Evolutionary conservation across 2,113 vertebrate species (phyloP).

Genomic region (Equus quagga): DNA sequence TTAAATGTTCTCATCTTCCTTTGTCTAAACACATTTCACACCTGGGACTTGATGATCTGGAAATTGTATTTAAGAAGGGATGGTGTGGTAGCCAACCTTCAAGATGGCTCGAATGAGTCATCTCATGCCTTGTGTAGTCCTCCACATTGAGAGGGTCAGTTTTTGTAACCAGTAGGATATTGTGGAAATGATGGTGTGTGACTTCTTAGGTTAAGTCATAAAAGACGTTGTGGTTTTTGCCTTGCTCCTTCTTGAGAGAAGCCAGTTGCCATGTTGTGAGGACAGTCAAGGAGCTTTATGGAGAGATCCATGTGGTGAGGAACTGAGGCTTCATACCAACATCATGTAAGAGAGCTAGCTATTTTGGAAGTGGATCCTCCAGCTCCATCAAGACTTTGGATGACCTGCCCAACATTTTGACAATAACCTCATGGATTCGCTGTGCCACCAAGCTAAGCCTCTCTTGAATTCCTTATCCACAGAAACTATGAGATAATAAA

Average conservation of each 20-base stretch:
- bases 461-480: neutral
- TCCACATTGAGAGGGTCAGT: neutral
- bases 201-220: neutral
- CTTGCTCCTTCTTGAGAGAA: constrained; percentile 28
- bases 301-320: neutral
- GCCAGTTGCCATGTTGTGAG: neutral
- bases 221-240: neutral
- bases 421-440: neutral
- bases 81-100: neutral
- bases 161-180: neutral
- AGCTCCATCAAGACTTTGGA: neutral
- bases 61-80: neutral
- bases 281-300: neutral
- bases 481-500: neutral
- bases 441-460: neutral
- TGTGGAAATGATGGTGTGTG: neutral
- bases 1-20: neutral
- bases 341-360: neutral
- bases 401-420: neutral
- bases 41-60: neutral
- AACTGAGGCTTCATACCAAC: neutral
- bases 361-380: neutral
- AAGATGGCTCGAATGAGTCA: neutral
- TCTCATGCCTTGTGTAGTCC: neutral
- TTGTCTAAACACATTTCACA: neutral